Conservation (phyloP, 2,888 invertebrate species). For the Deroplatys truncata region DNA sequence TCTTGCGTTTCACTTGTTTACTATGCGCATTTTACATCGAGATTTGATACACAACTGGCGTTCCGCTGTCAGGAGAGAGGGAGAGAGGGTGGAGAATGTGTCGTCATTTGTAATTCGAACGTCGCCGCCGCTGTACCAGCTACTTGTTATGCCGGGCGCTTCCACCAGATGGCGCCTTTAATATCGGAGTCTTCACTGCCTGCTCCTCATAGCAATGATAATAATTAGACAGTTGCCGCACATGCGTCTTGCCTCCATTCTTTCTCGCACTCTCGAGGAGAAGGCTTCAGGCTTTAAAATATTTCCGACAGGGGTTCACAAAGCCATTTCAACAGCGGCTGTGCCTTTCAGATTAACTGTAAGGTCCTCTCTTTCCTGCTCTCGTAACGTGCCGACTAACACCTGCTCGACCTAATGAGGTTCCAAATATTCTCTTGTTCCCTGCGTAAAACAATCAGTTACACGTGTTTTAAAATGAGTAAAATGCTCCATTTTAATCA, state of each 20-base stretch:
- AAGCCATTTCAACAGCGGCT: not conserved
- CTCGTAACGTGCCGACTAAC: too few species aligned
- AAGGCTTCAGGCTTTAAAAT: not conserved
- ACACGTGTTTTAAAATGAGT: too few species aligned
- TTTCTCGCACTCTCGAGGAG: not conserved
- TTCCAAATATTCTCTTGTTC: not conserved
- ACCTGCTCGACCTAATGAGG: not conserved
- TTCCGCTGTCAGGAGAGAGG: not conserved
- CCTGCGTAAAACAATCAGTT: too few species aligned
- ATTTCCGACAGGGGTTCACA: not conserved
- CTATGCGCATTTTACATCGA: not conserved
- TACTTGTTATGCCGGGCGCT: constrained; percentile 11
- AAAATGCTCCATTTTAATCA: too few species aligned
- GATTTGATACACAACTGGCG: not conserved
- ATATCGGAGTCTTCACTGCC: constrained; percentile 10
- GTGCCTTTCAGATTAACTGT: not conserved
- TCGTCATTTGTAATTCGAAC: constrained; percentile 9
- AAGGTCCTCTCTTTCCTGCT: too few species aligned
- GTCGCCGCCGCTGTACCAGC: not conserved
- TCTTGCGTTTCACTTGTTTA: not conserved
- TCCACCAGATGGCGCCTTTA: constrained; percentile 12
- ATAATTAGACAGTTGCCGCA: constrained; percentile 20
- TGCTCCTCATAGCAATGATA: constrained; percentile 24
- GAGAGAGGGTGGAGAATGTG: not conserved
- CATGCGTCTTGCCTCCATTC: not conserved